phyloP scores from a whole-genome alignment of 2,797 vertebrate species.

The Limosa lapponica region DNA sequence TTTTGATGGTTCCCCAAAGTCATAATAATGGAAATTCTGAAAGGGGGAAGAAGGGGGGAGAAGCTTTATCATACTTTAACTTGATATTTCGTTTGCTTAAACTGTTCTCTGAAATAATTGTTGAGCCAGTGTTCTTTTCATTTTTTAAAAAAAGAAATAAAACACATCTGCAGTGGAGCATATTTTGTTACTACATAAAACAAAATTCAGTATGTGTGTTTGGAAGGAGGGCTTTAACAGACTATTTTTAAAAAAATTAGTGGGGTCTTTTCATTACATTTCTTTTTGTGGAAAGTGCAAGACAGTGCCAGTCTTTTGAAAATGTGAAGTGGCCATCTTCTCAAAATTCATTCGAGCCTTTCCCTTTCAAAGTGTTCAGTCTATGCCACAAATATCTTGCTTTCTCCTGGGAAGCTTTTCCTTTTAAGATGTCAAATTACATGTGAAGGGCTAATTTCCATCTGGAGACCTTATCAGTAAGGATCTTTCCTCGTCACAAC shows the following conservation, averaged over 20 bases:
- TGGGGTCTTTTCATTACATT: neutral
- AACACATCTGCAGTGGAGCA: neutral
- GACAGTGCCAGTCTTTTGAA: neutral
- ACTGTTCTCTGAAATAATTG: neutral
- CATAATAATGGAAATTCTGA: neutral
- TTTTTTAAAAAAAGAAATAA: neutral
- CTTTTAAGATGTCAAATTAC: slow-evolving; percentile 69
- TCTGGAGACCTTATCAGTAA: slow-evolving; percentile 49
- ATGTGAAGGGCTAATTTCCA: slow-evolving; percentile 71
- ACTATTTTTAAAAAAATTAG: neutral
- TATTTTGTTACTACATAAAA: neutral
- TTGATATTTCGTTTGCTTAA: neutral
- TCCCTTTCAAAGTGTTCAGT: slow-evolving; percentile 42
- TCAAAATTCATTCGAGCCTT: slow-evolving; percentile 39
- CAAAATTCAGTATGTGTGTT: neutral
- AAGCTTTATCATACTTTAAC: neutral
- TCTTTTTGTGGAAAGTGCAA: neutral
- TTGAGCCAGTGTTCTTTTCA: neutral
- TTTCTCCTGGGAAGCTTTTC: slow-evolving; percentile 62
- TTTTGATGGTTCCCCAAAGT: neutral
- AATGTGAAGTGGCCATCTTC: slow-evolving; percentile 17
- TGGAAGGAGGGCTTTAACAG: neutral
- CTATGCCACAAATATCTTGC: slow-evolving; percentile 42
- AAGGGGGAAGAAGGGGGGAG: neutral
- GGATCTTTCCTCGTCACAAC: slow-evolving; percentile 38